Evolutionary conservation across 35 echinoderm and acorn worm genomes (phyloP).

Genomic region (Antedon bifida): DNA sequence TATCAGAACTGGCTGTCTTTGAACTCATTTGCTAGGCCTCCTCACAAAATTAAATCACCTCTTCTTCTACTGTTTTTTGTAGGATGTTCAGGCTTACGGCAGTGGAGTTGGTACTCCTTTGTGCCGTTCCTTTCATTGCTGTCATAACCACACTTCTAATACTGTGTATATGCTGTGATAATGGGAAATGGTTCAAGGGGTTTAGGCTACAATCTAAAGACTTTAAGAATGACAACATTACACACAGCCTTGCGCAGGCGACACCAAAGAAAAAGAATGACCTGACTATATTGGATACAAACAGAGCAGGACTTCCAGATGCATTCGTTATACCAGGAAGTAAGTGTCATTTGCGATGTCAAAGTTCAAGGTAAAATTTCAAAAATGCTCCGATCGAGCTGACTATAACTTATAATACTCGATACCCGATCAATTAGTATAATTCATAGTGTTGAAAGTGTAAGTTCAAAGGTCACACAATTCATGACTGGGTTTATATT

Average conservation of each 20-base stretch:
- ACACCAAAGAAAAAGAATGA: constrained; percentile 2
- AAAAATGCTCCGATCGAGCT: too few relatives aligned
- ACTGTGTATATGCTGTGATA: neutral
- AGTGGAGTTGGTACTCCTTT: neutral
- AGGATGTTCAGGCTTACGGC: neutral
- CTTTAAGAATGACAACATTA: neutral
- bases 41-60: neutral
- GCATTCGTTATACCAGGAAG: neutral
- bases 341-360: neutral
- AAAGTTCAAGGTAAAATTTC: too few relatives aligned
- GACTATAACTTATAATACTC: too few relatives aligned
- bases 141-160: neutral
- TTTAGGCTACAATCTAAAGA: neutral
- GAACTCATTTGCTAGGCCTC: too few relatives aligned
- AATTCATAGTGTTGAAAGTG: too few relatives aligned
- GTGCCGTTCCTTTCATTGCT: neutral
- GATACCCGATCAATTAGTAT: too few relatives aligned
- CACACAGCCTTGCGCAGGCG: neutral
- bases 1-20: too few relatives aligned
- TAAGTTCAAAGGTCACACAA: too few relatives aligned
- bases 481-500: too few relatives aligned
- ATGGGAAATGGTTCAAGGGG: neutral
- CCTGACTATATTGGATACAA: neutral
- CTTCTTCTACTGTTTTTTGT: neutral
- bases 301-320: neutral